Conservation (phyloP, 2,797 vertebrate genomes). For the Urosaurus nigricauda region DNA sequence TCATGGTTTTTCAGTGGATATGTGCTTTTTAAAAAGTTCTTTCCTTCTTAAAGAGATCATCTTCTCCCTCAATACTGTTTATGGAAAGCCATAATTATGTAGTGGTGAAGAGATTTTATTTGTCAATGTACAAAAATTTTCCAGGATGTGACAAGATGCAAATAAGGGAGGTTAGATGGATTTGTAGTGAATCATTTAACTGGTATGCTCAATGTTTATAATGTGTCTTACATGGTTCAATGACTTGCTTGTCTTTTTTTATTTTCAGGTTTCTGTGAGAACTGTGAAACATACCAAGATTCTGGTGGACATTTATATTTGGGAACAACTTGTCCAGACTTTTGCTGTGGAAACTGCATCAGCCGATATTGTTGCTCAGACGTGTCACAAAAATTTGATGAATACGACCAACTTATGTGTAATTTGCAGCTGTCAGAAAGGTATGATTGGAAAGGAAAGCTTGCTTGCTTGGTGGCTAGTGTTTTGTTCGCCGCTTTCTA, state of each 20-base stretch:
- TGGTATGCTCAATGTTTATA: background rate
- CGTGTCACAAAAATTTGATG: background rate
- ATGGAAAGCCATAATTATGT: background rate
- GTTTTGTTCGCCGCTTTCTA: background rate
- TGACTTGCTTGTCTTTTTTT: background rate
- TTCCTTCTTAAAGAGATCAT: background rate
- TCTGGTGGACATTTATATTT: background rate
- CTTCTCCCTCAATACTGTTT: background rate
- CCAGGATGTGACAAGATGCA: background rate
- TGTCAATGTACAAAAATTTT: background rate
- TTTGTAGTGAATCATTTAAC: background rate
- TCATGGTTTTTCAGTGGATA: background rate
- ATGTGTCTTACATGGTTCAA: background rate
- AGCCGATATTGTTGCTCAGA: slow-evolving; percentile 34
- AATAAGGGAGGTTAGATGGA: background rate
- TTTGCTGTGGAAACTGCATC: slow-evolving; percentile 41
- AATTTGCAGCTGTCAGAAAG: background rate
- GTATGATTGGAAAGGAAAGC: slow-evolving; percentile 16
- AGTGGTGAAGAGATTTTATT: background rate
- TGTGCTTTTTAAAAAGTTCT: background rate
- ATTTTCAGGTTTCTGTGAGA: slow-evolving; percentile 37
- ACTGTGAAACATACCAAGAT: slow-evolving; percentile 20
- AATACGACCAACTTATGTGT: slow-evolving; percentile 6
- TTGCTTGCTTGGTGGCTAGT: background rate
- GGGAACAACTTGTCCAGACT: background rate